Evolutionary conservation across 1,140 invertebrate genomes (phyloP), one percentile per base, ranked within the genome.

Genomic region (Globodera rostochiensis): DNA sequence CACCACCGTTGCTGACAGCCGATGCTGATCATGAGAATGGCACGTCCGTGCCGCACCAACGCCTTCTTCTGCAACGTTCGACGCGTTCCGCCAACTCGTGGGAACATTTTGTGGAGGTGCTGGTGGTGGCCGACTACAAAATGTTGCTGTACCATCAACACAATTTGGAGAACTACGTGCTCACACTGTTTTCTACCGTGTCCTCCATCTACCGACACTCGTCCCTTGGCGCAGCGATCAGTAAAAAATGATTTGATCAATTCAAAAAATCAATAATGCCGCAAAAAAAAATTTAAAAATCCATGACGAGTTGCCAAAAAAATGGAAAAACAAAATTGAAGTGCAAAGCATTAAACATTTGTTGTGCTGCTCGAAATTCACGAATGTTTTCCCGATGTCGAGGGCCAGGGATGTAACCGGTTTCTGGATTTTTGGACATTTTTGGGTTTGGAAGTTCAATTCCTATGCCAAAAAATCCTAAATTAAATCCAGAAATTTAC

Each of bases 121-220:
- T 95, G 90, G 92, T 95, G 8, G 94, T 94, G 4, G 94, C 94
- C 47, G 95, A 95, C 88, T 90, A 90, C 15, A 94, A 93, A 86
- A 95, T 95, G 94, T 88, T 92, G 1, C 90, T 92, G 25, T 95
- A 94, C 87, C 94, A 95, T 86, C 91, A 92, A 9, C 88, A 90
- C 25, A 90, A 91, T 74, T 90, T 95, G 5, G 91, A 92, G 74
- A 90, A 92, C 74, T 95, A 95, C 87, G 93, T 95, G 80, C 91
- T 95, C 47, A 94, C 93, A 15, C 91, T 95, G 15, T 94, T 95
- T 92, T 93, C 93, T 66, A 94, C 94, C 86, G 94, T 95, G 91
- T 80, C 94, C 7, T 91, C 93, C 49, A 93, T 95, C 80, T 95
- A 93, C 90, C 93, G 94, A 82, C 94, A 95, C 88, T 92, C 93